These are phyloP conservation scores for Steromphala cineraria DNA, from an alignment of 2,888 invertebrate species.

Conservation along the genomic window DNA sequence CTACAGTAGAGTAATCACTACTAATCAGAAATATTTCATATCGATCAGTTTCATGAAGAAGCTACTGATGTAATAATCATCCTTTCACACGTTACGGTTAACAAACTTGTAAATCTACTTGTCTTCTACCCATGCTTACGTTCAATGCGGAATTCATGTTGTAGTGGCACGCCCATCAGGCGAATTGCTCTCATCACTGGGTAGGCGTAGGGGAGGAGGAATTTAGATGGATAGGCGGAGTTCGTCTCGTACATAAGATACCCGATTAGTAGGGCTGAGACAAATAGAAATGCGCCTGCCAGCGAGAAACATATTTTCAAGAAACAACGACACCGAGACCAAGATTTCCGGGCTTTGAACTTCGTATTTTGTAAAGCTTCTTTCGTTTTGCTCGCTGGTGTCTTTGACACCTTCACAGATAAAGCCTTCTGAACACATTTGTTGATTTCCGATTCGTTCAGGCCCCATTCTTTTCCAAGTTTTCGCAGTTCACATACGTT, in stretches of 20 bases:
- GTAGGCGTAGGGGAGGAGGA: background rate
- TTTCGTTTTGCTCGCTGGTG: background rate
- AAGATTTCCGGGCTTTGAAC: background rate
- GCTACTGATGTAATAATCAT: too few species aligned
- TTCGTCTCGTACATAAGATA: background rate
- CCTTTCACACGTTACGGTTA: too few species aligned
- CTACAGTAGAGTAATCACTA: too few species aligned
- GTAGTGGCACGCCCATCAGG: background rate
- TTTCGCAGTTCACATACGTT: conserved; percentile 1
- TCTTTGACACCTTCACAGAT: background rate
- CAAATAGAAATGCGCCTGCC: background rate
- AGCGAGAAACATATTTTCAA: background rate
- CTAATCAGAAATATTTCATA: too few species aligned
- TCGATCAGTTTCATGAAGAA: too few species aligned
- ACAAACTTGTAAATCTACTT: too few species aligned
- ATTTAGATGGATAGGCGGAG: background rate
- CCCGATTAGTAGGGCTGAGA: background rate
- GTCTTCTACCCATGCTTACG: background rate
- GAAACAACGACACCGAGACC: background rate
- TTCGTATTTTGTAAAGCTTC: background rate
- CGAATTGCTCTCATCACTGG: background rate
- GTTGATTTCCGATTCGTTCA: background rate
- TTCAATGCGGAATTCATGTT: background rate
- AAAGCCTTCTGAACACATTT: background rate
- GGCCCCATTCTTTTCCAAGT: background rate